Percentiles rank a stretch among this genome's conserved stretches.
These are phyloP conservation scores for Calidris pygmaea DNA, from an alignment of 2,113 vertebrate genomes.

Conservation along the genomic window DNA sequence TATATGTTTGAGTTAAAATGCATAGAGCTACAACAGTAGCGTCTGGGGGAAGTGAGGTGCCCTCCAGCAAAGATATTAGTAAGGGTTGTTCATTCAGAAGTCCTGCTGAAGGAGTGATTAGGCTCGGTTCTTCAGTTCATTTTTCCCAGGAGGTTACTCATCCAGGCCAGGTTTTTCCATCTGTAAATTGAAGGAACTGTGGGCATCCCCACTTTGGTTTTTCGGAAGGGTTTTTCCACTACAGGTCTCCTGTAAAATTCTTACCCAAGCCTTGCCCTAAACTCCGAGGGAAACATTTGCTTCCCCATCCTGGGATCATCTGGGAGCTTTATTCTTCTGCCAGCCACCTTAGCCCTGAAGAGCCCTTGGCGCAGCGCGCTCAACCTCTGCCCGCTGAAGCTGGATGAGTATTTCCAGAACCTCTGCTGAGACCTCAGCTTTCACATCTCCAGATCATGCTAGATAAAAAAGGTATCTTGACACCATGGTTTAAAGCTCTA, in stretches of 20 bases:
- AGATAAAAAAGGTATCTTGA: not conserved
- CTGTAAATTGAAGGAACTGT: not conserved
- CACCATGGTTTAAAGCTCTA: not conserved
- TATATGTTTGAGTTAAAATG: not conserved
- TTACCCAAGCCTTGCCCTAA: not conserved
- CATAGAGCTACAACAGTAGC: not conserved
- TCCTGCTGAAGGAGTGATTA: not conserved
- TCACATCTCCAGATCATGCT: not conserved
- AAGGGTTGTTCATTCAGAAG: not conserved
- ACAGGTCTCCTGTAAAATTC: not conserved
- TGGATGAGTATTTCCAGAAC: not conserved
- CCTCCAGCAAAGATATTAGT: not conserved
- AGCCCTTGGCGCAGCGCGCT: fast-evolving
- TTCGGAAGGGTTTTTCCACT: not conserved
- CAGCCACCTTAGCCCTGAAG: not conserved
- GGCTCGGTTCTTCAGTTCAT: fast-evolving
- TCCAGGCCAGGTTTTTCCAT: not conserved
- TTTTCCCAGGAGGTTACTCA: not conserved
- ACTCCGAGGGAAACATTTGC: not conserved
- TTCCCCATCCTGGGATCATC: not conserved
- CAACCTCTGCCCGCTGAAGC: not conserved
- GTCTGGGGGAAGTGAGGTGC: not conserved
- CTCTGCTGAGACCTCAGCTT: not conserved
- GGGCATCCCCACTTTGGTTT: fast-evolving
- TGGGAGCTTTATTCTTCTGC: not conserved